Percentiles rank a stretch among this genome's conserved stretches.
Conservation (phyloP, 2,888 invertebrate species). For the Hesperia comma region DNA sequence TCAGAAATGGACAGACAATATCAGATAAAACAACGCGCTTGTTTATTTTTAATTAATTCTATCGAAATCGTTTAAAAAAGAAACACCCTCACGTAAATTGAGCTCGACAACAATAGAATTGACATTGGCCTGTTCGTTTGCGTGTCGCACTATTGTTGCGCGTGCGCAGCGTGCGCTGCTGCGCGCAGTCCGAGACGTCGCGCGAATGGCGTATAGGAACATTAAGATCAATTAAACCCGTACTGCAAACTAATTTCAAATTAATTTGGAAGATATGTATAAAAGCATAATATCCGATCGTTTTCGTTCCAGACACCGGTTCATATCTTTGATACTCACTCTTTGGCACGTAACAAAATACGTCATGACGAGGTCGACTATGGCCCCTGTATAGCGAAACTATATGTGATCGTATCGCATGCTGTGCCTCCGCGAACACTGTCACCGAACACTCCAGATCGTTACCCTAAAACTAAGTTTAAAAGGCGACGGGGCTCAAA, state of each 20-base stretch:
- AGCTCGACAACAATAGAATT: conserved; percentile 81
- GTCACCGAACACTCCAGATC: conserved; percentile 34
- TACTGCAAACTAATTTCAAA: conserved; percentile 75
- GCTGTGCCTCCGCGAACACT: conserved; percentile 50
- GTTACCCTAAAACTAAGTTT: conserved; percentile 42
- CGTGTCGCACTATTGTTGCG: conserved; percentile 63
- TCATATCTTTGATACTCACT: conserved; percentile 80
- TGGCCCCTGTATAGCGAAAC: conserved; percentile 58
- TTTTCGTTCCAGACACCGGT: conserved; percentile 68
- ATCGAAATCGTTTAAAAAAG: conserved; percentile 67
- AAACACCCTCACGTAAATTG: conserved; percentile 78
- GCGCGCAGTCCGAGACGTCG: conserved; percentile 50
- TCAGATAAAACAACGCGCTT: conserved; percentile 62
- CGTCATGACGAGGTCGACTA: conserved; percentile 62
- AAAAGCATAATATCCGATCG: conserved; percentile 67
- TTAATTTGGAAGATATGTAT: conserved; percentile 77
- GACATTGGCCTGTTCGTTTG: conserved; percentile 65
- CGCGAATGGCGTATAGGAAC: conserved; percentile 77
- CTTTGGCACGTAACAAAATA: conserved; percentile 81
- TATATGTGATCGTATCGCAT: conserved; percentile 53
- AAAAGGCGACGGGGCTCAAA: conserved; percentile 43
- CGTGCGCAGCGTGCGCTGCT: conserved; percentile 23
- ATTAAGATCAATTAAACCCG: conserved; percentile 80
- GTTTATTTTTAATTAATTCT: conserved; percentile 57
- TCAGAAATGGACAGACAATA: conserved; percentile 75